A percentile compares a stretch with the other conserved stretches of the same genome.
Evolutionary conservation across 2,888 invertebrate species (phyloP).

Genomic region (Lasioglossum villosulum): DNA sequence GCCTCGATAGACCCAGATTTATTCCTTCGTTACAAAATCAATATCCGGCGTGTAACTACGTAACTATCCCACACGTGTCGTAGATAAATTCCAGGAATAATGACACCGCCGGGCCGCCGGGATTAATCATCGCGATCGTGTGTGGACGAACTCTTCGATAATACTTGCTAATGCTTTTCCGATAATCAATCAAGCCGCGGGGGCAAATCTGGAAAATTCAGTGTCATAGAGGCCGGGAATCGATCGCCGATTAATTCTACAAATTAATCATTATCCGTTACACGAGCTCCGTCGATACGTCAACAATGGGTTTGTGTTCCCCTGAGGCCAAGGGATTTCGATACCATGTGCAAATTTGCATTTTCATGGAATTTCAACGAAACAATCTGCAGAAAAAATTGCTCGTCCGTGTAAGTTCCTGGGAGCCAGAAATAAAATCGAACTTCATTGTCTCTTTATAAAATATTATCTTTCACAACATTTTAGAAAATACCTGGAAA

Average conservation of each 20-base stretch:
- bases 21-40: slow-evolving; percentile 6
- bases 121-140: neutral
- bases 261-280: neutral
- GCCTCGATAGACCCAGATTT: neutral
- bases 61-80: neutral
- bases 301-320: neutral
- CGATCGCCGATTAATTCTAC: neutral
- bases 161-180: slow-evolving; percentile 12
- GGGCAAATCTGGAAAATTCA: slow-evolving; percentile 5
- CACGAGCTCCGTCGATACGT: neutral
- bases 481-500: too few species aligned
- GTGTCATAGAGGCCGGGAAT: neutral
- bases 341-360: neutral
- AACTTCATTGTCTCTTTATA: neutral
- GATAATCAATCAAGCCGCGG: slow-evolving; percentile 1
- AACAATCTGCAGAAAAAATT: neutral
- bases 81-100: slow-evolving; percentile 1
- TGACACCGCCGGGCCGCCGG: neutral
- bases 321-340: neutral
- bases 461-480: neutral
- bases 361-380: neutral
- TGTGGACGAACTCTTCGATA: neutral
- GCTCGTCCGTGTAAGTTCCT: neutral
- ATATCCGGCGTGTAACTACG: neutral
- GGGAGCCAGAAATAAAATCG: neutral